Conservation (phyloP, 2,113 vertebrate species). For the Pelodiscus sinensis region DNA sequence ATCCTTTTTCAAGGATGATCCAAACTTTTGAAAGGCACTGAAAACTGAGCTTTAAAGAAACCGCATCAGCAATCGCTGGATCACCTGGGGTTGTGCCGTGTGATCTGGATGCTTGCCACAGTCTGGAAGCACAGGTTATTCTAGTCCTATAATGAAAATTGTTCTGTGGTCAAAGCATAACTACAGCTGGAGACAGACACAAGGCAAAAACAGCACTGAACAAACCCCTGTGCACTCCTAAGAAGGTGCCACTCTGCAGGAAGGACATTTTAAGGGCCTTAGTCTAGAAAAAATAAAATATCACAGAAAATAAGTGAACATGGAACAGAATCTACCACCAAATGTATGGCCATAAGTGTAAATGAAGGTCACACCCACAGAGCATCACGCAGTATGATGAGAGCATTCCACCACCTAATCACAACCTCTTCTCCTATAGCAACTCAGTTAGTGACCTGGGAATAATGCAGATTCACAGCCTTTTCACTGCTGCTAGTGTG, state of each 20-base stretch:
- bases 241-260: neutral
- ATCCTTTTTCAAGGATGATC: neutral
- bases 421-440: constrained; percentile 26
- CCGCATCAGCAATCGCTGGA: neutral
- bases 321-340: neutral
- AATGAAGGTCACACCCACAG: constrained; percentile 15
- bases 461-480: constrained; percentile 53
- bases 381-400: constrained; percentile 11
- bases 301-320: neutral
- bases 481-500: constrained; percentile 21
- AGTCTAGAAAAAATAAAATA: neutral
- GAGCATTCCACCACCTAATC: constrained; percentile 11
- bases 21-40: neutral
- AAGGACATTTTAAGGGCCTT: neutral
- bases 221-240: neutral
- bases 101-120: neutral
- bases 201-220: neutral
- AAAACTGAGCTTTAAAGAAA: neutral
- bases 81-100: neutral
- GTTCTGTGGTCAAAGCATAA: neutral
- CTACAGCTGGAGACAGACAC: neutral
- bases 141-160: neutral
- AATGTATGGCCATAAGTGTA: neutral
- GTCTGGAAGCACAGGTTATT: neutral
- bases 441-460: constrained; percentile 30